A percentile compares a stretch with the other conserved stretches of the same genome.
phyloP scores from a whole-genome alignment of 1,140 invertebrate genomes.

The Teleogryllus occipitalis region DNA sequence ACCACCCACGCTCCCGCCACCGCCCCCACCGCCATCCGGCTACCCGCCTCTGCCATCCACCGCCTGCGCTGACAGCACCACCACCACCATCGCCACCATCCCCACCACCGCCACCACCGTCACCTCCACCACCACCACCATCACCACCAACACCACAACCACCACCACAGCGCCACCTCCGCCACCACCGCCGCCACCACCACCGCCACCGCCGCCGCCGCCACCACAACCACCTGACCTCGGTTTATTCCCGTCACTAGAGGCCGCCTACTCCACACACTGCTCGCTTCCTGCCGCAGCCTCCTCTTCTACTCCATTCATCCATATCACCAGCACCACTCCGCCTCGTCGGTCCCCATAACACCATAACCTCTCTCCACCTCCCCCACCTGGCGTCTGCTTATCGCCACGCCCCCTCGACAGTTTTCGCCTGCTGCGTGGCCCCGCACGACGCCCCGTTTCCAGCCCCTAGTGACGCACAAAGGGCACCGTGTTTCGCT shows the following conservation, averaged over 20 bases:
- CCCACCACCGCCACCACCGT: not conserved
- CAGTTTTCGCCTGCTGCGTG: not conserved
- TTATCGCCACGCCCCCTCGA: not conserved
- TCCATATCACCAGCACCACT: not conserved
- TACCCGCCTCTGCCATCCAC: not conserved
- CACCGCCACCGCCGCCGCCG: not conserved
- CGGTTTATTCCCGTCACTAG: not conserved
- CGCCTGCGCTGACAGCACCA: not conserved
- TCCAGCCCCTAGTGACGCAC: not conserved
- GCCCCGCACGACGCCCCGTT: not conserved
- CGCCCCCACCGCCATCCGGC: not conserved
- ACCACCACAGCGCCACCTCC: not conserved
- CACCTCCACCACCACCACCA: not conserved
- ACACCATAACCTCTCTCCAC: not conserved
- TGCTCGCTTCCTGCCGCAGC: not conserved
- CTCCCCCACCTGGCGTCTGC: not conserved
- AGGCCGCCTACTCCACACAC: not conserved
- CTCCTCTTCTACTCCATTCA: not conserved
- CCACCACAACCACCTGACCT: not conserved
- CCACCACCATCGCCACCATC: not conserved
- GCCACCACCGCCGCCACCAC: not conserved
- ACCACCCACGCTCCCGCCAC: not conserved
- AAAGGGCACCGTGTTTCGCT: not conserved
- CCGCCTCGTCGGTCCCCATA: not conserved
- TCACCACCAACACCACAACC: not conserved